Conservation (phyloP, 2,797 vertebrate species). For the Pelobates cultripes region DNA sequence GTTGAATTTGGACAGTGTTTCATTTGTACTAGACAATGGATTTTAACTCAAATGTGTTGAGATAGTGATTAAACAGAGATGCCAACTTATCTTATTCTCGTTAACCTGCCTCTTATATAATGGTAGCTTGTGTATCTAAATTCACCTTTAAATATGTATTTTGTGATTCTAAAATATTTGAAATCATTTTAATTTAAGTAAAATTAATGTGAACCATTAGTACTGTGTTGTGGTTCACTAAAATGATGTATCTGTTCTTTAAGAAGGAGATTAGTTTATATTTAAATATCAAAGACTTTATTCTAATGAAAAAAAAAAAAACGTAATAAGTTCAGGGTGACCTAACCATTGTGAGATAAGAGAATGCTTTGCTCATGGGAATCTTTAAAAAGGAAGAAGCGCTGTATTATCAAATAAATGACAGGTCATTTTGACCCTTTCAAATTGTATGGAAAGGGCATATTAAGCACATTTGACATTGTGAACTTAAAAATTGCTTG, state of each 20-base stretch:
- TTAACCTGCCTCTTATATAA: not conserved
- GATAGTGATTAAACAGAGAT: not conserved
- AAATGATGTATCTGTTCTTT: not conserved
- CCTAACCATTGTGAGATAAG: slow-evolving; percentile 44
- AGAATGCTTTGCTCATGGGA: slow-evolving; percentile 32
- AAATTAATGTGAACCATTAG: slow-evolving; percentile 25
- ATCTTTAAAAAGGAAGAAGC: slow-evolving; percentile 35
- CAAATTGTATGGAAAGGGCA: slow-evolving; percentile 22
- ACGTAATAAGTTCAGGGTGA: slow-evolving; percentile 46
- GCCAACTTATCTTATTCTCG: not conserved
- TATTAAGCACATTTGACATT: slow-evolving; percentile 21
- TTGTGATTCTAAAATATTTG: not conserved
- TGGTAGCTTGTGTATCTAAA: not conserved
- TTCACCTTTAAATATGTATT: not conserved
- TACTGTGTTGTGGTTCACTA: slow-evolving; percentile 21
- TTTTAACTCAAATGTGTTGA: not conserved
- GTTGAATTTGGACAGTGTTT: no score
- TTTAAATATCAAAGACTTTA: slow-evolving; percentile 50
- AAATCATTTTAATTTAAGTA: slow-evolving; percentile 12
- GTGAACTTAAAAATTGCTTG: slow-evolving; percentile 1
- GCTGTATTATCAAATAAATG: slow-evolving; percentile 44
- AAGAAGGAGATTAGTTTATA: slow-evolving; percentile 43
- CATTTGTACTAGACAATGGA: no score
- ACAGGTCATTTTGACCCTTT: slow-evolving; percentile 32
- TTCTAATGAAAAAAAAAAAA: not conserved